Conservation (phyloP, 2,113 vertebrate genomes). For the Chloropsis hardwickii region DNA sequence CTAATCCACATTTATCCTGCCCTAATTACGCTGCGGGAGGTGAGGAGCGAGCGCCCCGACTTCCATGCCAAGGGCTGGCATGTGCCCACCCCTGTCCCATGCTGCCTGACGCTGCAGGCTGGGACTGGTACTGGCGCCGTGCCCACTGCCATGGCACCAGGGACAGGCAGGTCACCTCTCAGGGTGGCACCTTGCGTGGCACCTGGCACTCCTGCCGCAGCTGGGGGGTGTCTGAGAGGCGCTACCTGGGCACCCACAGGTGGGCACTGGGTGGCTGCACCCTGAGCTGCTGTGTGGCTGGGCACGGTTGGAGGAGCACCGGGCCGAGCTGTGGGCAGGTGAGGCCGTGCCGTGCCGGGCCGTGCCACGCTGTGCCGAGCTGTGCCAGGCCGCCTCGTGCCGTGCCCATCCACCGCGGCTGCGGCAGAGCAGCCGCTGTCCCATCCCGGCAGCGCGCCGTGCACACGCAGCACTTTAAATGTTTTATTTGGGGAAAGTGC, state of each 20-base stretch:
- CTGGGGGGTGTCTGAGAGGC: neutral
- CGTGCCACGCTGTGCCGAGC: neutral
- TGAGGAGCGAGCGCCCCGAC: neutral
- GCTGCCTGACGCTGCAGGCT: neutral
- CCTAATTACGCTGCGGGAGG: neutral
- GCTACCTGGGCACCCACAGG: neutral
- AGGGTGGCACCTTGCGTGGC: neutral
- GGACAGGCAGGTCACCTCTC: neutral
- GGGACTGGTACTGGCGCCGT: accelerated
- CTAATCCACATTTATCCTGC: conserved; percentile 36
- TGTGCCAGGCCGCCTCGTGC: neutral
- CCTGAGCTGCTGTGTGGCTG: neutral
- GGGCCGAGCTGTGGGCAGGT: neutral
- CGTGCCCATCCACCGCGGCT: neutral
- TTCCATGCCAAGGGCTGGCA: neutral
- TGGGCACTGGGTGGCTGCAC: neutral
- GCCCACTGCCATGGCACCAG: neutral
- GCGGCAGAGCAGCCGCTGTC: neutral
- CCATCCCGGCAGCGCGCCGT: neutral
- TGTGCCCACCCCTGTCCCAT: neutral
- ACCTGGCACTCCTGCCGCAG: neutral
- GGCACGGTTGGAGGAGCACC: neutral
- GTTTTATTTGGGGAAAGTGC: conserved; percentile 65
- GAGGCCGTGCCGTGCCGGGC: neutral
- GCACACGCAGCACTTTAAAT: conserved; percentile 54